Evolutionary conservation across 2,113 vertebrate genomes (phyloP), one percentile per base, ranked within the genome.

Genomic region (Daphoenositta chrysoptera): DNA sequence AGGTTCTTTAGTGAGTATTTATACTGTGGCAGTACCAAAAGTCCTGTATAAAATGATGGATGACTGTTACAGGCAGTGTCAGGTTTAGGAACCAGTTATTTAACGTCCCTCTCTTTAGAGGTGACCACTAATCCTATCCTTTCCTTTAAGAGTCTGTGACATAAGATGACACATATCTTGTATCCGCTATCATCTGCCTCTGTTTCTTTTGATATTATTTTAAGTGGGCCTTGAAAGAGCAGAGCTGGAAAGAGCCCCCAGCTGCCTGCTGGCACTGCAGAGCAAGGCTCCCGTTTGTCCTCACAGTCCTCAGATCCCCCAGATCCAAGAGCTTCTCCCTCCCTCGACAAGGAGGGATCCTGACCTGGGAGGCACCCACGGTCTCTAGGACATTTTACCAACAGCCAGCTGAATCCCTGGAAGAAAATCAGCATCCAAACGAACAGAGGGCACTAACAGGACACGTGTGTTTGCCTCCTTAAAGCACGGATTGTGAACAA

Each of bases 121-220:
- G n/a, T 30, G 47, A 63, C 45, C 8, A 9, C 37, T 35, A 7
- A 63, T 20, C 27, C 22, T 13, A 11, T 1, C 8, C 35, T 45
- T 48, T 44, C 57, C 86, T 65, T 47, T 17, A 12, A 16, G 63
- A n/a, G 9, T 4, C 33, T 72, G 37, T 53, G 61, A 42, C 24
- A 2, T 3, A 4, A 71, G 53, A 30, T 19, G 50, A 21, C 54
- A 45, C 28, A 0, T 5, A 23, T 13, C 47, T 78, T 35, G 20
- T 2, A 10, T 9, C 24, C 0, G 1, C 31, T 12, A 6, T 13
- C 26, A 6, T 13, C 33, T 4, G 8, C 35, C 47, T 56, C 54
- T 1, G 3, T 28, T 86, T 17, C 76, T 78, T 71, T 33, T 20
- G 22, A 27, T 19, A n/a, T 7, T 35, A 7, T 75, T 83, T 69